phyloP scores from a whole-genome alignment of 1,140 invertebrate genomes.

The Tribolium castaneum region DNA sequence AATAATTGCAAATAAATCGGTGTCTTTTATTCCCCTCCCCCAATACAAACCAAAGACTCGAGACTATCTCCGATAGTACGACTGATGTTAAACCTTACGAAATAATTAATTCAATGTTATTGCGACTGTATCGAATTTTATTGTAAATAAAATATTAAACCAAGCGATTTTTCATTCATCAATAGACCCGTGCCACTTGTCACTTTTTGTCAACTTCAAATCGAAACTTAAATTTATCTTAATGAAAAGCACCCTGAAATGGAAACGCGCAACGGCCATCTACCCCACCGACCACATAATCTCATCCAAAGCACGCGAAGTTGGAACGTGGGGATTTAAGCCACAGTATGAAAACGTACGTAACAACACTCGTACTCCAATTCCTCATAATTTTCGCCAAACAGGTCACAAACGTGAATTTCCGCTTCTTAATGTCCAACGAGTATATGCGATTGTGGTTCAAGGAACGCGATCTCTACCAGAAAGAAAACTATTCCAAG shows the following conservation, averaged over 20 bases:
- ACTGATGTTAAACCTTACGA: background rate
- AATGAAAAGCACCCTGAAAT: constrained; percentile 53
- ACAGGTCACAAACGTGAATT: constrained; percentile 47
- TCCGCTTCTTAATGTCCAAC: constrained; percentile 54
- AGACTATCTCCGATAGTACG: background rate
- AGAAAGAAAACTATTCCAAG: constrained; percentile 57
- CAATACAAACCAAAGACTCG: constrained; percentile 13
- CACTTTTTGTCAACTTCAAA: constrained; percentile 2
- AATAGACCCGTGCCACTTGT: background rate
- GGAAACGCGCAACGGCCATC: constrained; percentile 48
- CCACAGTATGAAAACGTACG: constrained; percentile 55
- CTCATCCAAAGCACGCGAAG: constrained; percentile 55
- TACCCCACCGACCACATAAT: constrained; percentile 54
- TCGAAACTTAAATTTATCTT: constrained; percentile 2
- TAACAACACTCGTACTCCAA: background rate
- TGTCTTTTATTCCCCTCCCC: constrained; percentile 1
- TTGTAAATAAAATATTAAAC: constrained; percentile 11
- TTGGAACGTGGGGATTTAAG: constrained; percentile 49
- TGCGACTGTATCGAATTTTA: constrained; percentile 10
- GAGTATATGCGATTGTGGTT: constrained; percentile 60
- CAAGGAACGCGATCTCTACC: constrained; percentile 52
- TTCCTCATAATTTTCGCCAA: background rate
- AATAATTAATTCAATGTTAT: constrained; percentile 6
- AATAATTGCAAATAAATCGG: background rate
- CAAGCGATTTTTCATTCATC: background rate